Conservation (phyloP, 2,797 vertebrate species). For the Catharus ustulatus region DNA sequence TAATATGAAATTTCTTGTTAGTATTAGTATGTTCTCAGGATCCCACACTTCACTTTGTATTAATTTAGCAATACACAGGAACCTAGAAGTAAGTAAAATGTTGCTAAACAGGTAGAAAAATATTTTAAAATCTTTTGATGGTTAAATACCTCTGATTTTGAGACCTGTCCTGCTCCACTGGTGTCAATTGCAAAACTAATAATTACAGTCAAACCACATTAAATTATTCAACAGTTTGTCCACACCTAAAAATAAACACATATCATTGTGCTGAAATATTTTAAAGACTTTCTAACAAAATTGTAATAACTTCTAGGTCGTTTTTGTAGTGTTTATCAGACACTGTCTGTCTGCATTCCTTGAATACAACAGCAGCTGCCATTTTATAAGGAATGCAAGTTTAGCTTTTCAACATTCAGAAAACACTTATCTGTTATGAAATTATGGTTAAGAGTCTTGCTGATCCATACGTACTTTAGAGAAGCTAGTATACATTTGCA, state of each 20-base stretch:
- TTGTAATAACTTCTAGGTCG: not conserved
- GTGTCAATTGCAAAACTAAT: not conserved
- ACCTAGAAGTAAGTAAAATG: not conserved
- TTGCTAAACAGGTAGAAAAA: not conserved
- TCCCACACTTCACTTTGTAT: not conserved
- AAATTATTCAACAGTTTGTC: not conserved
- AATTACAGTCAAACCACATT: not conserved
- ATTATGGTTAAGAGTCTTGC: not conserved
- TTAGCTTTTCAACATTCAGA: not conserved
- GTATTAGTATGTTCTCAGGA: not conserved
- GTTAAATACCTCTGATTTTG: not conserved
- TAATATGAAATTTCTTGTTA: not conserved
- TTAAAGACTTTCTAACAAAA: slow-evolving; percentile 11
- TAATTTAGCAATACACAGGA: not conserved
- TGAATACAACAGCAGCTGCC: not conserved
- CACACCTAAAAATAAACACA: not conserved
- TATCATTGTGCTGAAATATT: not conserved
- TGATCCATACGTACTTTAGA: not conserved
- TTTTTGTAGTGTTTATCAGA: not conserved
- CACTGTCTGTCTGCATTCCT: not conserved
- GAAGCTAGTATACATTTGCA: not conserved
- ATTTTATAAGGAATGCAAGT: not conserved
- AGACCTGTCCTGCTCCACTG: not conserved
- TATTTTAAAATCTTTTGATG: not conserved
- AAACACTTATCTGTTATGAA: not conserved